phyloP scores from a whole-genome alignment of 92 coral and sea anemone species.

The Zoanthus solanderi region DNA sequence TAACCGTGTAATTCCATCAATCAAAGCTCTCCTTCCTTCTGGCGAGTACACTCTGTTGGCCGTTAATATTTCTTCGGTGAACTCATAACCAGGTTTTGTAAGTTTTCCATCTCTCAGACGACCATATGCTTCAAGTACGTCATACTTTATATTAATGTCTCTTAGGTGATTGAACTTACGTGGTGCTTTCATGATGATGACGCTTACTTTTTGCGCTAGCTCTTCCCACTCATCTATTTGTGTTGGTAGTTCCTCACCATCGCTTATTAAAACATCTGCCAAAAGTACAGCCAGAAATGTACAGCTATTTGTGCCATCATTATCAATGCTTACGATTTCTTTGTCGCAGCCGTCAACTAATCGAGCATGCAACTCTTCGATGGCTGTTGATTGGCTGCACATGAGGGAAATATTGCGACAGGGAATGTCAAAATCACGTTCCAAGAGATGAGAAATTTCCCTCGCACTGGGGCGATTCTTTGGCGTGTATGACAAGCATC shows the following conservation, averaged over 20 bases:
- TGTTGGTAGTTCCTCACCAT: conserved; percentile 46
- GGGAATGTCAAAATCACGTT: neutral
- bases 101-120: conserved; percentile 40
- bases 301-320: conserved; percentile 40
- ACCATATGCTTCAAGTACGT: conserved; percentile 54
- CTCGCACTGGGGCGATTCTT: conserved; percentile 1
- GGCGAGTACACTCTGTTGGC: conserved; percentile 55
- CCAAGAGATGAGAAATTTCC: conserved; percentile 29
- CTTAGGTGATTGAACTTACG: conserved; percentile 51
- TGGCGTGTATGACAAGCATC: conserved; percentile 2
- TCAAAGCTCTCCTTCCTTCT: conserved; percentile 39
- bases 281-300: conserved; percentile 14
- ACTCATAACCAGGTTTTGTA: conserved; percentile 44
- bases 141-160: conserved; percentile 46
- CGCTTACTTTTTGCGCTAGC: conserved; percentile 51
- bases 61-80: conserved; percentile 50
- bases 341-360: neutral
- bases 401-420: conserved; percentile 28
- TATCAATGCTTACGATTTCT: neutral
- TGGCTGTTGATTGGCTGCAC: conserved; percentile 32
- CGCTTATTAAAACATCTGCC: conserved; percentile 13
- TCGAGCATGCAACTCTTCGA: neutral
- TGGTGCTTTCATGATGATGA: conserved; percentile 62
- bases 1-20: neutral
- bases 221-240: conserved; percentile 49